phyloP scores from a whole-genome alignment of 2,888 invertebrate genomes.

The Leptura quadrifasciata region DNA sequence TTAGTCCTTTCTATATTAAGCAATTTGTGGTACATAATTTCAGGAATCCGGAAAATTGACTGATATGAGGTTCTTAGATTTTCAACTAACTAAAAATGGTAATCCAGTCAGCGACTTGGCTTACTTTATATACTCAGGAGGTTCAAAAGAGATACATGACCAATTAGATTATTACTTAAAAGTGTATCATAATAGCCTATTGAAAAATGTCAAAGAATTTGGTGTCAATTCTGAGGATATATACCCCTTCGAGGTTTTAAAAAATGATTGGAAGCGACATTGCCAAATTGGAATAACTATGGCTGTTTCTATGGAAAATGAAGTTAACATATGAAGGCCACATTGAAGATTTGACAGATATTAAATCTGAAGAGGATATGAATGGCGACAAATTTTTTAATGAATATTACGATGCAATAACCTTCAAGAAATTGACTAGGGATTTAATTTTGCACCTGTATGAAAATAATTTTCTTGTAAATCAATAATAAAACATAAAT shows the following conservation, averaged over 20 bases:
- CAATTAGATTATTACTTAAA: constrained; percentile 57
- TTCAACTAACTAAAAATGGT: constrained; percentile 1
- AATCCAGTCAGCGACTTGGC: constrained; percentile 31
- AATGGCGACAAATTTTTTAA: neutral
- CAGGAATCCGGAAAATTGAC: constrained; percentile 4
- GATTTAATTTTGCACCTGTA: constrained; percentile 5
- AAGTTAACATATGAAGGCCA: neutral
- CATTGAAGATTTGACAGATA: constrained; percentile 3
- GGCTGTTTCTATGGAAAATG: constrained; percentile 2
- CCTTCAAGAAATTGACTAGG: neutral
- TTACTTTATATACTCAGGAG: constrained; percentile 21
- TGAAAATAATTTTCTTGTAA: too few species aligned
- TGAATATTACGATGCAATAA: neutral
- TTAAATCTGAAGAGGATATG: neutral
- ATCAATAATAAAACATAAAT: neutral
- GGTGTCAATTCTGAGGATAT: constrained; percentile 60
- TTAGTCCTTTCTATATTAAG: neutral
- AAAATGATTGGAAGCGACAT: constrained; percentile 1
- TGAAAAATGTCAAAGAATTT: constrained; percentile 55
- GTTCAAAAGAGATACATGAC: constrained; percentile 36
- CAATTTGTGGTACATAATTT: neutral
- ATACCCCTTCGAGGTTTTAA: constrained; percentile 60
- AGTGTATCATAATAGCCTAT: constrained; percentile 44
- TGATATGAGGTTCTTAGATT: constrained; percentile 28
- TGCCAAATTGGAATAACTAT: neutral